These are phyloP conservation scores for Drosophila algonquin DNA, from an alignment of 2,888 invertebrate genomes.

Conservation along the genomic window DNA sequence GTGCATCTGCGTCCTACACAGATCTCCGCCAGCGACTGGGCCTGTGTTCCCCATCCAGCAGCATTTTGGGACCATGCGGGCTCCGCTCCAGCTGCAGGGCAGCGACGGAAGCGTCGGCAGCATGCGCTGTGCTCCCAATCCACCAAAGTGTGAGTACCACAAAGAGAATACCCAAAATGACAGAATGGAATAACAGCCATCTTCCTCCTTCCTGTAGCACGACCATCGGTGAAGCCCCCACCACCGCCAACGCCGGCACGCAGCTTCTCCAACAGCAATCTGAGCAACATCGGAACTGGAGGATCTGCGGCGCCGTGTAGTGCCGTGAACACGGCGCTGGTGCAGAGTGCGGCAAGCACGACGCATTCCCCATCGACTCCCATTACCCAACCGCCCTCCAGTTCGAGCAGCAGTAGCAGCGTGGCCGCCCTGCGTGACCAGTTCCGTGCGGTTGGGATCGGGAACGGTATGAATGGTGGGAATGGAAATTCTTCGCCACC, in stretches of 20 bases:
- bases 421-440: slow-evolving; percentile 83
- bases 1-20: slow-evolving; percentile 35
- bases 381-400: slow-evolving; percentile 68
- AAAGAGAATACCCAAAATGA: neutral
- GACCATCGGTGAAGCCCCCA: slow-evolving; percentile 83
- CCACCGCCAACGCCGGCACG: slow-evolving; percentile 84
- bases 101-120: slow-evolving; percentile 69
- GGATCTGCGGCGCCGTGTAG: slow-evolving; percentile 58
- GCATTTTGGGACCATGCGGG: slow-evolving; percentile 83
- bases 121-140: slow-evolving; percentile 81
- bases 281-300: slow-evolving; percentile 69
- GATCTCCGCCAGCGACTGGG: slow-evolving; percentile 83
- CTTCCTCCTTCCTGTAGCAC: slow-evolving; percentile 65
- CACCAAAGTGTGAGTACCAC: slow-evolving; percentile 80
- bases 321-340: slow-evolving; percentile 75
- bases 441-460: slow-evolving; percentile 77
- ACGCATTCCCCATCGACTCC: slow-evolving; percentile 67
- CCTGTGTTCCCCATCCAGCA: slow-evolving; percentile 81
- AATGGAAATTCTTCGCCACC: slow-evolving; percentile 40
- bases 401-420: slow-evolving; percentile 78
- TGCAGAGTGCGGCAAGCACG: slow-evolving; percentile 62
- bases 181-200: neutral
- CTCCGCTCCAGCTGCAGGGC: slow-evolving; percentile 70
- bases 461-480: slow-evolving; percentile 62
- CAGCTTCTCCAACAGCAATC: slow-evolving; percentile 83